A percentile compares a stretch with the other conserved stretches of the same genome.
Conservation (phyloP, 1,140 invertebrate genomes). For the Cydia amplana region DNA sequence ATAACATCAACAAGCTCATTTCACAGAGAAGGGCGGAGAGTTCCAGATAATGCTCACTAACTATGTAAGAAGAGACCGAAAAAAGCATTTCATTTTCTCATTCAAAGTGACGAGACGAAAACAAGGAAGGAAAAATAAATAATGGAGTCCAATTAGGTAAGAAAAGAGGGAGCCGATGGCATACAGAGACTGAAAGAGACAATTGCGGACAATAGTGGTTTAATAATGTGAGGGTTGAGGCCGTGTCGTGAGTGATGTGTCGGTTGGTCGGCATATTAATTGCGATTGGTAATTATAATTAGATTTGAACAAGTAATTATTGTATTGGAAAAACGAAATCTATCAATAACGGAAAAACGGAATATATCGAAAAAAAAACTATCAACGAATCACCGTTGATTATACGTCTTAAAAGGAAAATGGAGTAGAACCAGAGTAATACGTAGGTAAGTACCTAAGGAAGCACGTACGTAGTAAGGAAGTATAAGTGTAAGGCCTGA, state of each 20-base stretch:
- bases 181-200: slow-evolving; percentile 34
- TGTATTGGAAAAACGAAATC: too few species aligned
- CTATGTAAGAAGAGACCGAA: slow-evolving; percentile 42
- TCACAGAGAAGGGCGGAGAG: slow-evolving; percentile 22
- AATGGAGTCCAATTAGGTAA: slow-evolving; percentile 62
- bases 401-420: too few species aligned
- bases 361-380: too few species aligned
- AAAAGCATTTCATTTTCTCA: slow-evolving; percentile 49
- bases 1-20: slow-evolving; percentile 31
- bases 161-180: slow-evolving; percentile 47
- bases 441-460: too few species aligned
- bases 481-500: too few species aligned
- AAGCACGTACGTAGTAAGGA: too few species aligned
- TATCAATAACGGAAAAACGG: too few species aligned
- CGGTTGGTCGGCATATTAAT: neutral
- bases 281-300: too few species aligned
- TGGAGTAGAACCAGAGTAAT: too few species aligned
- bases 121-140: slow-evolving; percentile 56
- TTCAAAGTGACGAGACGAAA: slow-evolving; percentile 52
- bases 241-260: neutral
- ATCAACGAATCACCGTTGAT: too few species aligned
- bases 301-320: too few species aligned
- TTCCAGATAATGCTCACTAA: slow-evolving; percentile 38
- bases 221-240: slow-evolving; percentile 12
- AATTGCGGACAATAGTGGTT: slow-evolving; percentile 32